Evolutionary conservation across 2,888 invertebrate genomes (phyloP), one percentile per base, ranked within the genome.

Genomic region (Neoaliturus tenellus): DNA sequence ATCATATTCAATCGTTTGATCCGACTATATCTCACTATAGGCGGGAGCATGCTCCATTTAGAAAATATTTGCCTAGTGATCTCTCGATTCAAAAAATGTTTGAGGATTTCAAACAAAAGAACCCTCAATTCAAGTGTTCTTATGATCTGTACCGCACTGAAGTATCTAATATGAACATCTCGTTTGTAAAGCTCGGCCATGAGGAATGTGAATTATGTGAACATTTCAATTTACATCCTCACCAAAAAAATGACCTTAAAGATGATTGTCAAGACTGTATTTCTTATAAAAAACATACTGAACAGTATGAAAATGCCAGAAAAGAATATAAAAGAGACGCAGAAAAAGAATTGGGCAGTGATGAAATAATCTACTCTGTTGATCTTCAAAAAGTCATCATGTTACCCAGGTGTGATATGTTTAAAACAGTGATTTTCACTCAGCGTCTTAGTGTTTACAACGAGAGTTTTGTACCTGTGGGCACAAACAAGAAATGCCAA

Each of bases 191-290:
- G 48, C 78, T 87, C n/a, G 86, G 86, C 8, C 84, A 86, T 51
- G 86, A 87, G 82, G 87, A 87, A 73, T 87, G 86, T 75, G 85
- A 87, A 39, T 33, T 33, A 35, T 87, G 85, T 81, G 86, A 86
- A 83, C 69, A 83, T 25, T 83, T 81, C 25, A n/a, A 20, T 10
- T 14, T 71, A 20, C 83, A 85, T 39, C 31, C n/a, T 20, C 48
- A 69, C 51, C 31, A 78, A 23, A n/a, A 67, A 39, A 39, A 41
- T 35, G 67, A 58, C 31, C 14, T 67, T 14, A n/a, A 12, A n/a
- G 51, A 20, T 67, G 80, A 80, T 10, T 83, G 83, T 44, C 33
- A 20, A 41, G 80, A 80, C 10, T 83, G 83, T 44, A 25, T 35
- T 12, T 25, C 4, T 0, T 83, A 69, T 58, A 20, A 1, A 41